Conservation (phyloP, 2,113 vertebrate genomes). For the Hypanus sabinus region DNA sequence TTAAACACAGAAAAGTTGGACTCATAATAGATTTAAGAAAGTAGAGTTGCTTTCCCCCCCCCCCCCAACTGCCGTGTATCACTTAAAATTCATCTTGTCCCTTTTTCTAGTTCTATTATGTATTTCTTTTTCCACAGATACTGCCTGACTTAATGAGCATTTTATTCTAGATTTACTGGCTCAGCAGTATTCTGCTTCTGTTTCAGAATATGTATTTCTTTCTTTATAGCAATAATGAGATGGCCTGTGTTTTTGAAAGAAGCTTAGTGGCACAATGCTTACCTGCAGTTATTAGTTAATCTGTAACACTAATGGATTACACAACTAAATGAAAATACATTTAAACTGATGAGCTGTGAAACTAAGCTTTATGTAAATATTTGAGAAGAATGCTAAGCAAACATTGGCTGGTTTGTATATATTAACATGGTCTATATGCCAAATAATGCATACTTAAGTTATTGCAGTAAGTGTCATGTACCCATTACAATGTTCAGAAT, state of each 20-base stretch:
- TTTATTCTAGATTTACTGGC: too few species aligned
- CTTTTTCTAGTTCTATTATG: too few species aligned
- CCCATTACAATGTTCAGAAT: neutral
- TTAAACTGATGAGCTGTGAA: constrained; percentile 8
- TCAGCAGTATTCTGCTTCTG: neutral
- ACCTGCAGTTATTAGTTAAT: neutral
- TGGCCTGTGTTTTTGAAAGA: neutral
- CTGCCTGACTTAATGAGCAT: too few species aligned
- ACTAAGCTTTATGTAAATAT: constrained; percentile 12
- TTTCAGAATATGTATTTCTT: neutral
- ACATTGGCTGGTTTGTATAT: neutral
- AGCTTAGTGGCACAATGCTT: neutral
- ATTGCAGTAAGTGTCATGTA: neutral
- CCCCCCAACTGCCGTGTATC: too few species aligned
- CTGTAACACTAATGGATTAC: neutral
- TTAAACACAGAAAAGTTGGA: too few species aligned
- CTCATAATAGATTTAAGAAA: too few species aligned
- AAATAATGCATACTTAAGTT: neutral
- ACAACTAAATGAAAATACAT: constrained; percentile 2
- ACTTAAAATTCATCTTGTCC: too few species aligned
- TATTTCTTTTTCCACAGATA: too few species aligned
- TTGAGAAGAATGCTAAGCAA: constrained; percentile 9
- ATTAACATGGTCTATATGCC: neutral
- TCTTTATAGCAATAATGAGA: neutral
- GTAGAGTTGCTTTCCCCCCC: too few species aligned